Conservation (phyloP, 30 jellyfish, hydroid and myxozoan species). For the Cassiopea andromeda region DNA sequence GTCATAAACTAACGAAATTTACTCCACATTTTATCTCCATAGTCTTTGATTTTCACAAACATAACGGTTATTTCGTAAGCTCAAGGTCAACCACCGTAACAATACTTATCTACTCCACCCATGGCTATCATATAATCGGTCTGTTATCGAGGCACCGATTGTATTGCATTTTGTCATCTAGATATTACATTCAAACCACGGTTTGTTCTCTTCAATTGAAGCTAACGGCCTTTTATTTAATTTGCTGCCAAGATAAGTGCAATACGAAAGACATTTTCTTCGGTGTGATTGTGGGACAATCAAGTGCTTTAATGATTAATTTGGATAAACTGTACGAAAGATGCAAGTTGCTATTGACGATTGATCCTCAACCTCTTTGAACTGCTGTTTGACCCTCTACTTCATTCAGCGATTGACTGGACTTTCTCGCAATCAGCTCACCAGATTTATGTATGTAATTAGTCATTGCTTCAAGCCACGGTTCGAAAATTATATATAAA, state of each 20-base stretch:
- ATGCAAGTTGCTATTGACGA: not conserved
- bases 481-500: no score
- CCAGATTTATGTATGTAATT: no score
- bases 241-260: not conserved
- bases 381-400: no score
- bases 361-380: not conserved
- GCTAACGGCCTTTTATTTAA: conserved; percentile 4
- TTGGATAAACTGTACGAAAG: not conserved
- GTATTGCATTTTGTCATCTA: not conserved
- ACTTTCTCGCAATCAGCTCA: no score
- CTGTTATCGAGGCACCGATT: not conserved
- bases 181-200: not conserved
- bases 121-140: not conserved
- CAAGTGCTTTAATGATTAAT: not conserved
- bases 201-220: not conserved
- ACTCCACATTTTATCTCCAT: not conserved
- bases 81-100: not conserved
- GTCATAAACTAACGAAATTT: not conserved
- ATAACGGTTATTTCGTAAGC: not conserved
- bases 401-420: no score
- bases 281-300: not conserved
- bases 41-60: not conserved
- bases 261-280: not conserved
- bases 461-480: no score
- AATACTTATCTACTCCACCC: not conserved